Percentiles rank a stretch among this genome's conserved stretches.
Conservation (phyloP, 2,888 invertebrate species). For the Volucella bombylans region DNA sequence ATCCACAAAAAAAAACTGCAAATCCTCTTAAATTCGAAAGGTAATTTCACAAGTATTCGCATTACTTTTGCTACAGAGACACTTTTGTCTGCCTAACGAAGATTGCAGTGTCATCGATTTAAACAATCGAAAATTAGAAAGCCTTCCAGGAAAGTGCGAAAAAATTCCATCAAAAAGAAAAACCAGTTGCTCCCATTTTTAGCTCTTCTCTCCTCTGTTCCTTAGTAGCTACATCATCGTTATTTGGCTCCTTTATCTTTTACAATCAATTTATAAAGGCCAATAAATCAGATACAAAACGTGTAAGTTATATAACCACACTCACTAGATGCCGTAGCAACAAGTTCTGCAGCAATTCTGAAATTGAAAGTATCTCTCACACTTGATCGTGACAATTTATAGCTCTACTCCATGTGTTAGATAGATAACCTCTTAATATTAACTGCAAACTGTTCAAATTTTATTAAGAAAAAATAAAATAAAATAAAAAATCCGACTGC, state of each 20-base stretch:
- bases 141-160: slow-evolving; percentile 9
- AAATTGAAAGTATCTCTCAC: slow-evolving; percentile 58
- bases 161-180: not conserved
- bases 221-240: not conserved
- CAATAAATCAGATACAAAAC: slow-evolving; percentile 46
- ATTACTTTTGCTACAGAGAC: too few species aligned
- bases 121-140: slow-evolving; percentile 34
- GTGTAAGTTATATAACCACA: slow-evolving; percentile 50
- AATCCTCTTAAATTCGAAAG: slow-evolving; percentile 57
- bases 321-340: slow-evolving; percentile 43
- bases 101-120: slow-evolving; percentile 28
- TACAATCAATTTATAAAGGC: slow-evolving; percentile 16
- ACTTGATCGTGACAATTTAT: slow-evolving; percentile 24
- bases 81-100: slow-evolving; percentile 15
- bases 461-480: slow-evolving; percentile 15
- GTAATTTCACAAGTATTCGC: slow-evolving; percentile 7
- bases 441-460: slow-evolving; percentile 46
- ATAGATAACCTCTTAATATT: slow-evolving; percentile 56
- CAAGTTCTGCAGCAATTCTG: slow-evolving; percentile 23
- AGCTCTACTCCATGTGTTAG: not conserved
- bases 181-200: slow-evolving; percentile 33
- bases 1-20: too few species aligned
- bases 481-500: slow-evolving; percentile 1
- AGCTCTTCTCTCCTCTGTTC: not conserved
- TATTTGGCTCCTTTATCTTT: not conserved